phyloP scores from a whole-genome alignment of 2,888 invertebrate genomes.

The Sinelater perroti region DNA sequence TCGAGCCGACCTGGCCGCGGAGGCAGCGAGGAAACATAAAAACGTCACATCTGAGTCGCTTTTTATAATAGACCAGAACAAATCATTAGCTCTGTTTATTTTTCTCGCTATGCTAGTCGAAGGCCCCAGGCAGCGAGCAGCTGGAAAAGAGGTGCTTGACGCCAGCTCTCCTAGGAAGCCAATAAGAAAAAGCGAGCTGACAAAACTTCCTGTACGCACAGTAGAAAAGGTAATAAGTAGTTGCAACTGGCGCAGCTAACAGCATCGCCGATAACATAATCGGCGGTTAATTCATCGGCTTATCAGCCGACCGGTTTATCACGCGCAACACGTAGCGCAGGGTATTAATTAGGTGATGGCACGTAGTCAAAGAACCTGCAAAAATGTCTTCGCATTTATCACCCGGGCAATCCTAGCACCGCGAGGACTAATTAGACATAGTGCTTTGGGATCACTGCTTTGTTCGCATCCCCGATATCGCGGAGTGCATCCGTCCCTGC shows the following conservation, averaged over 20 bases:
- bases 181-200: slow-evolving; percentile 8
- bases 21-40: slow-evolving; percentile 5
- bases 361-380: neutral
- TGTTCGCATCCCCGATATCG: slow-evolving; percentile 6
- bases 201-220: slow-evolving; percentile 12
- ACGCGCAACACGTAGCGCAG: neutral
- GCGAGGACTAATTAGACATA: slow-evolving; percentile 17
- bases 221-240: slow-evolving; percentile 6
- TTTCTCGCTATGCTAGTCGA: slow-evolving; percentile 9
- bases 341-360: neutral
- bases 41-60: neutral
- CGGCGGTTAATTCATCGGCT: slow-evolving; percentile 1
- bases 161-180: slow-evolving; percentile 3
- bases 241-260: neutral
- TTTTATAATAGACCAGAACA: neutral
- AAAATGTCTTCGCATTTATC: slow-evolving; percentile 10
- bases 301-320: neutral
- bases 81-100: slow-evolving; percentile 11
- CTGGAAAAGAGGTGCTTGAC: slow-evolving; percentile 12
- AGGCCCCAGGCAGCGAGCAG: slow-evolving; percentile 8
- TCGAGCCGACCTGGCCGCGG: no score
- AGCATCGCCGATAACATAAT: neutral
- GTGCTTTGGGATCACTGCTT: slow-evolving; percentile 11
- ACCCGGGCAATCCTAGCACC: neutral
- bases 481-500: slow-evolving; percentile 3